Conservation (phyloP, 2,888 invertebrate genomes). For the Callyntrura sp. region DNA sequence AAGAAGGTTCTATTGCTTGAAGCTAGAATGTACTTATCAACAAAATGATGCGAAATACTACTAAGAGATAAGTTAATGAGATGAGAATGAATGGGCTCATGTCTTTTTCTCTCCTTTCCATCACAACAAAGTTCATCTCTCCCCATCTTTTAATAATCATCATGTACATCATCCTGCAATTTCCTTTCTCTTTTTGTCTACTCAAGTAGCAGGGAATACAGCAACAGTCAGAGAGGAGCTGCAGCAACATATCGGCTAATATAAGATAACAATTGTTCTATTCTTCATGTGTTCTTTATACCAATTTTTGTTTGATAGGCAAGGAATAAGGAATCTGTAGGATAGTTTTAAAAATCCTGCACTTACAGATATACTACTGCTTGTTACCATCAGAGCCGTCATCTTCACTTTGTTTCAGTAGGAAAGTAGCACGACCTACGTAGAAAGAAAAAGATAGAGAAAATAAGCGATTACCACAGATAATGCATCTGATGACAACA, state of each 20-base stretch:
- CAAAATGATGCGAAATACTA: too few relatives aligned
- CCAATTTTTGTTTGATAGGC: not conserved
- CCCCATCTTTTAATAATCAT: conserved; percentile 26
- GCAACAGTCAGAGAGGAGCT: conserved; percentile 33
- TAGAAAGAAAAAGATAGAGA: not conserved
- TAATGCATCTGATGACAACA: conserved; percentile 29
- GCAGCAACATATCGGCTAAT: conserved; percentile 33
- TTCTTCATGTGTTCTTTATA: conserved; percentile 37
- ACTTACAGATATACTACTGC: conserved; percentile 38
- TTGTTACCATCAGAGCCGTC: conserved; percentile 45
- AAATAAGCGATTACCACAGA: conserved; percentile 16
- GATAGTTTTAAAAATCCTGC: conserved; percentile 9
- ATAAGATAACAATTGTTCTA: conserved; percentile 63
- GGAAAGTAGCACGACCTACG: conserved; percentile 29
- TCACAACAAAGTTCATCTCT: conserved; percentile 59
- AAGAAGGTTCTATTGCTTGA: too few relatives aligned
- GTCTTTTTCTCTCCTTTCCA: conserved; percentile 54
- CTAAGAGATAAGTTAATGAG: conserved; percentile 74
- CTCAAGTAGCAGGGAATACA: conserved; percentile 22
- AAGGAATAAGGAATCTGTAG: too few relatives aligned
- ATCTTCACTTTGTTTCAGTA: too few relatives aligned
- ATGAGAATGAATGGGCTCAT: conserved; percentile 72
- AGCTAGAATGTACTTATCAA: too few relatives aligned
- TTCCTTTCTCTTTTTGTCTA: conserved; percentile 63
- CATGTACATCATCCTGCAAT: conserved; percentile 41